Base-by-base conservation (phyloP, 2,888 invertebrate species). In the Plagodis dolabraria region DNA sequence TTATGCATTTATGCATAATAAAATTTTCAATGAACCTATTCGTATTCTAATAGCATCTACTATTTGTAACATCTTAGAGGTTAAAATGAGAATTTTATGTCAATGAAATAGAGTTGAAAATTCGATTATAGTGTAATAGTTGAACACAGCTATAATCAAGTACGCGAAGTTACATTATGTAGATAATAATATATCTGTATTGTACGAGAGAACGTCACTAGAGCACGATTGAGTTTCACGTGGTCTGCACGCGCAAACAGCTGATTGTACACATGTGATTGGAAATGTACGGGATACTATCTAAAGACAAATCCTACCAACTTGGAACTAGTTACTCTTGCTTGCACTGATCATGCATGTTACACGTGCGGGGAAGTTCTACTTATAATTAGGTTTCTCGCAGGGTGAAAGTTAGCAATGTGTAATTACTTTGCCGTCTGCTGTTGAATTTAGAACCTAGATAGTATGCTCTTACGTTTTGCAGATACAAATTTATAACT, bases 201-300 rank as follows among this genome's bases (percentile, higher is more conserved):
- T 67, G 74, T 75, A 74, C 74, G 72, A 62, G 55, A 61, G 65
- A 61, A 64, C 73, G 72, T 70, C 75, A 74, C 69, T 67, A 70
- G 69, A 67, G 68, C 70, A 63, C 72, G 78, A 76, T 77, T 79
- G 72, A 63, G 73, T 78, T 80, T 79, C 86, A 86, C 83, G 83
- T 74, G 77, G 67, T 67, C 73, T 71, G 71, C 82, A 83, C 83
- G 83, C 77, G 75, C 79, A 72, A 76, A 77, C 84, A 80, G 80
- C 82, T 85, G 85, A 80, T 77, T 74, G 65, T 72, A 63, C 76
- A 77, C 76, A 77, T 74, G 75, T 67, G 71, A 78, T 77, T 71
- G 70, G 72, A 76, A 79, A 67, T 60, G 47, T 53, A 60, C 63
- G 68, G 72, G 67, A 70, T 48, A 72, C 67, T 70, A 73, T 74